phyloP scores from a whole-genome alignment of 2,888 invertebrate species.

The Rotaria macrura region DNA sequence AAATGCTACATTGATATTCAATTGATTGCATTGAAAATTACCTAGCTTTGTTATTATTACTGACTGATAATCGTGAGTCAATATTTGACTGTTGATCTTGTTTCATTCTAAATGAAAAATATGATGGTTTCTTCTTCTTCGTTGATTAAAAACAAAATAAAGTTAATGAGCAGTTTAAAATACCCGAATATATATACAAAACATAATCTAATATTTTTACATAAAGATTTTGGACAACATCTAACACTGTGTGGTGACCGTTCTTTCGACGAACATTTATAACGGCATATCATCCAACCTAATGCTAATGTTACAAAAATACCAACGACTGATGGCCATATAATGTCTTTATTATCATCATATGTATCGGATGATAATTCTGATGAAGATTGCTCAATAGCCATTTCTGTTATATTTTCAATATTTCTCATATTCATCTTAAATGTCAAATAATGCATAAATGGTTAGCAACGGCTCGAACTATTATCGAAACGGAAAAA shows the following conservation, averaged over 20 bases:
- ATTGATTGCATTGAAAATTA: neutral
- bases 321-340: neutral
- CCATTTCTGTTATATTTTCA: neutral
- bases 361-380: neutral
- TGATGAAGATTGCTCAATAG: neutral
- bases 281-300: conserved; percentile 5
- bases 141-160: neutral
- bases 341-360: neutral
- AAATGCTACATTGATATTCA: neutral
- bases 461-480: too few relatives aligned
- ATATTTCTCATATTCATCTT: neutral
- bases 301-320: conserved; percentile 6
- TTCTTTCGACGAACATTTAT: conserved; percentile 10
- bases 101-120: neutral
- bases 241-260: neutral
- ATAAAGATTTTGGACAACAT: conserved; percentile 8
- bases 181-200: neutral
- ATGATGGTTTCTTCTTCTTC: neutral
- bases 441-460: too few relatives aligned
- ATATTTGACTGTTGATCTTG: neutral
- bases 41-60: neutral
- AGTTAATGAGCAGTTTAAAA: neutral
- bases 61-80: neutral
- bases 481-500: neutral
- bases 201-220: conserved; percentile 16